A percentile compares a stretch with the other conserved stretches of the same genome.
phyloP scores from a whole-genome alignment of 2,888 invertebrate species.

The Dioctria linearis region DNA sequence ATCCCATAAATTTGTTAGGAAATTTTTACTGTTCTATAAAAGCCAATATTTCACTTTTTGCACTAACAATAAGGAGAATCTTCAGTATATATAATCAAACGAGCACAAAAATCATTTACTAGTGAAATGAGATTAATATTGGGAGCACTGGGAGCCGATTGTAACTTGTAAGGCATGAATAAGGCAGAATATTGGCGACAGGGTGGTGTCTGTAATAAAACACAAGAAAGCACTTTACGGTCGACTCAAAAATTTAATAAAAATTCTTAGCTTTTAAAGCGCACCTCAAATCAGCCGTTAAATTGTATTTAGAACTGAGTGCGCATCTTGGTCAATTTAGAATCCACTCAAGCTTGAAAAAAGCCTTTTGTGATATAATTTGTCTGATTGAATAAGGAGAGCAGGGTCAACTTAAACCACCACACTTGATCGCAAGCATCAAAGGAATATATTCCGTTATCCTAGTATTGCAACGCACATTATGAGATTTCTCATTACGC shows the following conservation, averaged over 20 bases:
- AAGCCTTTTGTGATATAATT: conserved; percentile 41
- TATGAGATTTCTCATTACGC: not conserved
- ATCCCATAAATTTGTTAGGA: too few species aligned
- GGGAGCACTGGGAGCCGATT: conserved; percentile 4
- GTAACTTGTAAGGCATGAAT: conserved; percentile 13
- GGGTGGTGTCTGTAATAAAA: conserved; percentile 20
- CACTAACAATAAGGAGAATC: too few species aligned
- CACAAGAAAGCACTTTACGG: conserved; percentile 27
- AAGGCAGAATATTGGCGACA: not conserved
- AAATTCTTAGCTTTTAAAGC: conserved; percentile 26
- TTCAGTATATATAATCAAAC: too few species aligned
- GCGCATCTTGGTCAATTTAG: conserved; percentile 42
- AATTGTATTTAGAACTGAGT: conserved; percentile 4
- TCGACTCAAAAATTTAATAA: conserved; percentile 12
- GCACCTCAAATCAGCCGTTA: conserved; percentile 15
- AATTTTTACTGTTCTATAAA: too few species aligned
- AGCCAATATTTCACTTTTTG: too few species aligned
- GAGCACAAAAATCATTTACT: too few species aligned
- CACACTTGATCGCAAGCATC: not conserved
- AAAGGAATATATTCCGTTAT: not conserved
- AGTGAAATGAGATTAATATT: not conserved
- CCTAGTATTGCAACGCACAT: not conserved
- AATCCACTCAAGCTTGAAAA: conserved; percentile 56
- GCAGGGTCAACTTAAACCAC: conserved; percentile 10
- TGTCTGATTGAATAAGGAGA: conserved; percentile 25